These are phyloP conservation scores for Deroptyus accipitrinus DNA, from an alignment of 2,113 vertebrate species.

Conservation along the genomic window DNA sequence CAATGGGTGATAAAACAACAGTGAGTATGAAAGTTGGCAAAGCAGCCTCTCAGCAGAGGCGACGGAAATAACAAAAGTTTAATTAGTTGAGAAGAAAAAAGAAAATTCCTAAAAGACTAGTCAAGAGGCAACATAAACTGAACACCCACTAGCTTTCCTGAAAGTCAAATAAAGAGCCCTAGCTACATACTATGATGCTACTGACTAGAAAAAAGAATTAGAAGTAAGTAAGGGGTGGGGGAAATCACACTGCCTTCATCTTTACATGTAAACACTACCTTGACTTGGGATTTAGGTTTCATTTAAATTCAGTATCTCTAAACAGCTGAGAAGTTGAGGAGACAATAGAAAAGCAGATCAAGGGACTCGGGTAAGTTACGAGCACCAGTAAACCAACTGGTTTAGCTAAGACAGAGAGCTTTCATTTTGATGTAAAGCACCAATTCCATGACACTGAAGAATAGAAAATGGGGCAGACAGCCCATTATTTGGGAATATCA, in stretches of 20 bases:
- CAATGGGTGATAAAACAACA: conserved; percentile 34
- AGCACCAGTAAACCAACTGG: not conserved
- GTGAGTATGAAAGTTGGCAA: conserved; percentile 12
- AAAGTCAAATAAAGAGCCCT: conserved; percentile 1
- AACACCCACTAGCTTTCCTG: conserved; percentile 10
- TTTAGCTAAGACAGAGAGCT: not conserved
- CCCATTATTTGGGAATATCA: not conserved
- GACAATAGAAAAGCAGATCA: not conserved
- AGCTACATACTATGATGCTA: not conserved
- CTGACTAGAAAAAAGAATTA: not conserved
- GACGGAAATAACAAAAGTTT: not conserved
- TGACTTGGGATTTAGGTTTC: not conserved
- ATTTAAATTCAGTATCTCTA: not conserved
- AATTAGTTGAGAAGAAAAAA: conserved; percentile 28
- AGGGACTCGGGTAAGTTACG: not conserved
- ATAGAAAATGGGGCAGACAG: not conserved
- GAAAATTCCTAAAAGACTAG: conserved; percentile 41
- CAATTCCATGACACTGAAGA: not conserved
- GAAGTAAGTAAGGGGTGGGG: not conserved
- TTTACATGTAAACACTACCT: not conserved
- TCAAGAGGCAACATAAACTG: conserved; percentile 14
- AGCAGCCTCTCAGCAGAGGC: not conserved
- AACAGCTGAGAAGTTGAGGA: not conserved
- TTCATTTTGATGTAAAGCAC: not conserved
- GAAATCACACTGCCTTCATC: not conserved